A percentile compares a stretch with the other conserved stretches of the same genome.
Evolutionary conservation across 2,113 vertebrate species (phyloP).

Genomic region (Propithecus coquereli): DNA sequence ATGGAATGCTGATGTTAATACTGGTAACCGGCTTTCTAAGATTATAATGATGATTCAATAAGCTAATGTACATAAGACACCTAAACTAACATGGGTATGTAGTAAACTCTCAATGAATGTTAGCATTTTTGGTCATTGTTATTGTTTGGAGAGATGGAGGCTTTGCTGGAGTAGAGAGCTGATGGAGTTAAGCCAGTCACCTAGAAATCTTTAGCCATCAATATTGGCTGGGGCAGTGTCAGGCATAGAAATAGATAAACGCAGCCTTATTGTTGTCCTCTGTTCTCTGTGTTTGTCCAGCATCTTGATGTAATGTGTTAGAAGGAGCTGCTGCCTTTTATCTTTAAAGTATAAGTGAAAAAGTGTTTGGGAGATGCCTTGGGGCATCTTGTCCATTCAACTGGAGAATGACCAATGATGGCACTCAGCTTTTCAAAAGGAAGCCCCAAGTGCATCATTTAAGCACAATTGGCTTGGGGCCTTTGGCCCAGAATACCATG

Average conservation of each 20-base stretch:
- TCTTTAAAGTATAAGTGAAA: slow-evolving; percentile 56
- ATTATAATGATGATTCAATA: not conserved
- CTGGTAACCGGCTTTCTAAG: not conserved
- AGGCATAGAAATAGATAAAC: not conserved
- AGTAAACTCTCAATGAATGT: not conserved
- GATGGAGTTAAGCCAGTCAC: not conserved
- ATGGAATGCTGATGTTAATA: not conserved
- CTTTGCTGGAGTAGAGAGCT: not conserved
- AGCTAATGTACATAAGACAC: not conserved
- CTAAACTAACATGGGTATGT: not conserved
- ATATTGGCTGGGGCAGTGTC: not conserved
- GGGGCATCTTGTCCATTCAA: slow-evolving; percentile 44
- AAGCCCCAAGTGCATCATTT: slow-evolving; percentile 36
- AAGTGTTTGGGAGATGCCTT: slow-evolving; percentile 30
- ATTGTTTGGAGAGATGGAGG: not conserved
- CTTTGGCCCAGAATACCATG: not conserved
- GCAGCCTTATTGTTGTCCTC: not conserved
- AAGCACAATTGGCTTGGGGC: slow-evolving; percentile 21
- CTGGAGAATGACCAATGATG: slow-evolving; percentile 46
- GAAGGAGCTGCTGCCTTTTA: slow-evolving; percentile 53
- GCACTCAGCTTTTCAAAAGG: slow-evolving; percentile 43
- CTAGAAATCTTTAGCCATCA: not conserved
- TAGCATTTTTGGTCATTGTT: not conserved
- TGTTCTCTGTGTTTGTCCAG: not conserved
- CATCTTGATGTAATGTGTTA: slow-evolving; percentile 34